Conservation (phyloP, 2,797 vertebrate genomes). For the Erithacus rubecula region DNA sequence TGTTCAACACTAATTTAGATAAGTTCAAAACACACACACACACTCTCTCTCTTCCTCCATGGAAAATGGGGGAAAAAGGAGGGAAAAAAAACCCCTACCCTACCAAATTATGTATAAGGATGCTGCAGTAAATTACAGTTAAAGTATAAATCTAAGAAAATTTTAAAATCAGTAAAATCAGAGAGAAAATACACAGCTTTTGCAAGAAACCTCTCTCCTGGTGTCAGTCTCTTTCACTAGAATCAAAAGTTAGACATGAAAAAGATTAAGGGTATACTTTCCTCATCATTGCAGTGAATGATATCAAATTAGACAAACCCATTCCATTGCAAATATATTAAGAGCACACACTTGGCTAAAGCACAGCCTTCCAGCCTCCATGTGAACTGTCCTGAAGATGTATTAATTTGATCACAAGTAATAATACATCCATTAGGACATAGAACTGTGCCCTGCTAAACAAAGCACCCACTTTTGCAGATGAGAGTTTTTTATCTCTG, state of each 20-base stretch:
- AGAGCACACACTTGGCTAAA: background rate
- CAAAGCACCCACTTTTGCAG: background rate
- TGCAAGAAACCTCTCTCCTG: background rate
- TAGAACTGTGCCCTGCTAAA: background rate
- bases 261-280: background rate
- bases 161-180: background rate
- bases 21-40: background rate
- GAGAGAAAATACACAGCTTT: background rate
- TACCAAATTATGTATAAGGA: background rate
- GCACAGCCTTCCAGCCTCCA: background rate
- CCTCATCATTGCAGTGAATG: background rate
- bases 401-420: background rate
- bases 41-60: fast-evolving
- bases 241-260: background rate
- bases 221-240: background rate
- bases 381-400: background rate
- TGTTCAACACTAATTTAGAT: background rate
- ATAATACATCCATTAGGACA: background rate
- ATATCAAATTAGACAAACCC: background rate
- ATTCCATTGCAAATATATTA: background rate
- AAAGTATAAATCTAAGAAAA: background rate
- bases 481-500: background rate
- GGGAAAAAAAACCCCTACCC: fast-evolving
- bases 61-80: background rate
- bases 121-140: background rate